Conservation (phyloP, 2,113 vertebrate genomes). For the Cettia cetti region DNA sequence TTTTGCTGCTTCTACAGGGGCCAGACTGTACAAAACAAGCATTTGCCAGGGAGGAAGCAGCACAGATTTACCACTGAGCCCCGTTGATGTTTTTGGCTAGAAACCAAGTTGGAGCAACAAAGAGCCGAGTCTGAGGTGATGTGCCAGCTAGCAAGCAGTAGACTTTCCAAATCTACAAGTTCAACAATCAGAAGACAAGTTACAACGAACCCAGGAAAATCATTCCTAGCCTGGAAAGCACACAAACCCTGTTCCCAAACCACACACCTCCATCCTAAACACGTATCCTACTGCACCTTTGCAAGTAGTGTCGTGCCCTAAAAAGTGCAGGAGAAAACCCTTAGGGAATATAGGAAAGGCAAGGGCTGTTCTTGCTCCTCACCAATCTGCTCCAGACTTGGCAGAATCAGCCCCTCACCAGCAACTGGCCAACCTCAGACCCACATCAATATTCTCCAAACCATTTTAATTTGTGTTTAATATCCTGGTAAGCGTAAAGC, state of each 20-base stretch:
- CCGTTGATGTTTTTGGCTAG: constrained; percentile 45
- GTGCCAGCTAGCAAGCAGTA: neutral
- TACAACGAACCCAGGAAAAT: constrained; percentile 48
- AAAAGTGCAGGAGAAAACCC: constrained; percentile 39
- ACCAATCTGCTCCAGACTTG: constrained; percentile 13
- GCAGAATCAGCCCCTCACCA: neutral
- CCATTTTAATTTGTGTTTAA: constrained; percentile 34
- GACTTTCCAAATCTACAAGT: constrained; percentile 36
- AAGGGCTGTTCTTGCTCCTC: constrained; percentile 18
- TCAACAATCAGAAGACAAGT: constrained; percentile 51
- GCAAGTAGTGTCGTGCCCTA: constrained; percentile 45
- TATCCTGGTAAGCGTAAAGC: neutral
- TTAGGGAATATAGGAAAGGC: constrained; percentile 13
- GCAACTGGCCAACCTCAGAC: constrained; percentile 18
- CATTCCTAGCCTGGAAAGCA: constrained; percentile 39
- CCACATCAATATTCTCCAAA: constrained; percentile 28
- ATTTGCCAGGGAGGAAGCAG: constrained; percentile 42
- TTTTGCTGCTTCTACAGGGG: neutral
- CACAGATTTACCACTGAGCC: neutral
- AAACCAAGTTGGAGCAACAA: constrained; percentile 35
- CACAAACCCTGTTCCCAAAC: constrained; percentile 40
- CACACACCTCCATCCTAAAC: constrained; percentile 38
- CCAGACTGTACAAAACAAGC: neutral
- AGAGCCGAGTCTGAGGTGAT: neutral
- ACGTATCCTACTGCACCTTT: neutral